These are phyloP conservation scores for Trilocha varians DNA, from an alignment of 2,888 invertebrate genomes.

Conservation along the genomic window DNA sequence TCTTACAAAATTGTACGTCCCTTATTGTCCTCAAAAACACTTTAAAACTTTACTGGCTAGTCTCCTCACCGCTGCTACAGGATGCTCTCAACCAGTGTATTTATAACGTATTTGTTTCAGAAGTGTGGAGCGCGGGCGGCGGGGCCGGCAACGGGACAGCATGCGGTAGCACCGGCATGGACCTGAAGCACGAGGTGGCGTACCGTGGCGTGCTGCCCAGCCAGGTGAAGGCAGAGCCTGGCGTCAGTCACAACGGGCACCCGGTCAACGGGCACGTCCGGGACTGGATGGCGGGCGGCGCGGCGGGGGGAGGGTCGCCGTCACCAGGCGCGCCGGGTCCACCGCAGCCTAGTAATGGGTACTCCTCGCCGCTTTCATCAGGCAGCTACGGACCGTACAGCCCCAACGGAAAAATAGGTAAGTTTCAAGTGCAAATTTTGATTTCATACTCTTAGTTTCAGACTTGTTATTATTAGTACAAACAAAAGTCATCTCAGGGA, in stretches of 20 bases:
- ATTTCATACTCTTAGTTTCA: too few relatives aligned
- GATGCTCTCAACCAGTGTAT: too few relatives aligned
- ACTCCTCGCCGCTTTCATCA: conserved; percentile 88
- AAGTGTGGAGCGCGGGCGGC: conserved; percentile 71
- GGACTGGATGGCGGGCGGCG: conserved; percentile 69
- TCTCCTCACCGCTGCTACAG: too few relatives aligned
- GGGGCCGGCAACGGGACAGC: conserved; percentile 64
- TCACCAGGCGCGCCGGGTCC: conserved; percentile 79
- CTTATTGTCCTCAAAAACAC: too few relatives aligned
- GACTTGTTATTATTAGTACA: too few relatives aligned
- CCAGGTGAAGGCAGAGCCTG: conserved; percentile 66
- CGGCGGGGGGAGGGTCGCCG: conserved; percentile 67
- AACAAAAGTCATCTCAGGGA: too few relatives aligned
- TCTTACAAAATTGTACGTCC: too few relatives aligned
- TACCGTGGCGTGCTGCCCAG: conserved; percentile 67
- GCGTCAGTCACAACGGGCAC: conserved; percentile 68
- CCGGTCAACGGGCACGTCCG: conserved; percentile 62
- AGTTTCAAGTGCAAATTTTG: too few relatives aligned
- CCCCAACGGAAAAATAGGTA: conserved; percentile 91
- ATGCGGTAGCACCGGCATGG: conserved; percentile 75
- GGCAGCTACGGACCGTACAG: conserved; percentile 93
- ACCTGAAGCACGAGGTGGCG: conserved; percentile 78
- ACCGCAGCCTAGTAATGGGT: conserved; percentile 81
- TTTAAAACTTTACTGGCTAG: too few relatives aligned
- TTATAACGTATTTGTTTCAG: conserved; percentile 28